These are phyloP conservation scores for Odontomachus brunneus DNA, from an alignment of 1,140 invertebrate species.

Conservation along the genomic window DNA sequence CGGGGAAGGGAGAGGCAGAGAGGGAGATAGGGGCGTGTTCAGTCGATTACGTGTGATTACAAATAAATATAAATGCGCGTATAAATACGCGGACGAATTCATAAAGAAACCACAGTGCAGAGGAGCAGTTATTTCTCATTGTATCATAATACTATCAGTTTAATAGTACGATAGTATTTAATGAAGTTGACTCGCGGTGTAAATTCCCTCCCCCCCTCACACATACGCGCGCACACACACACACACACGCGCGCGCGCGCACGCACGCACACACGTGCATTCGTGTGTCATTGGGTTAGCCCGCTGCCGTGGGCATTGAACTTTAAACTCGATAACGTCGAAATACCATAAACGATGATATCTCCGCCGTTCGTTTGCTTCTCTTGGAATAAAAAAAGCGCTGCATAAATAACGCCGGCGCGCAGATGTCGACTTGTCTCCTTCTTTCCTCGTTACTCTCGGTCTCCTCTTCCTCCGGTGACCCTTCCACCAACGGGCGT, in stretches of 20 bases:
- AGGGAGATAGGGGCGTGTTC: no score
- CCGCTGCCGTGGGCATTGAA: constrained; percentile 14
- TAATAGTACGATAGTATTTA: constrained; percentile 17
- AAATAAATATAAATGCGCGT: constrained; percentile 8
- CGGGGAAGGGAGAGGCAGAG: no score
- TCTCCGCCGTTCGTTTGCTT: neutral
- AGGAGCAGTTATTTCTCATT: constrained; percentile 5
- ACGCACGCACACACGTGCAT: no score
- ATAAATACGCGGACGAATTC: neutral
- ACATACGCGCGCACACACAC: neutral
- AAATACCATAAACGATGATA: constrained; percentile 10
- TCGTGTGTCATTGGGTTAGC: neutral
- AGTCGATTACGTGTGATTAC: neutral
- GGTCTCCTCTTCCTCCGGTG: no score
- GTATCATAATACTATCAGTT: neutral
- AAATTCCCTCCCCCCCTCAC: no score
- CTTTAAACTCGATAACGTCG: constrained; percentile 33
- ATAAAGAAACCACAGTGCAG: neutral
- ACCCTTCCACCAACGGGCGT: no score
- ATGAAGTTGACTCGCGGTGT: constrained; percentile 12
- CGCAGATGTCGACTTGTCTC: neutral
- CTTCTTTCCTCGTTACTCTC: no score
- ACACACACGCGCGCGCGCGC: no score
- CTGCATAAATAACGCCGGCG: neutral
- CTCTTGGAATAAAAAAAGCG: neutral